phyloP scores from a whole-genome alignment of 2,797 vertebrate genomes.

The Sparidentex hasta region DNA sequence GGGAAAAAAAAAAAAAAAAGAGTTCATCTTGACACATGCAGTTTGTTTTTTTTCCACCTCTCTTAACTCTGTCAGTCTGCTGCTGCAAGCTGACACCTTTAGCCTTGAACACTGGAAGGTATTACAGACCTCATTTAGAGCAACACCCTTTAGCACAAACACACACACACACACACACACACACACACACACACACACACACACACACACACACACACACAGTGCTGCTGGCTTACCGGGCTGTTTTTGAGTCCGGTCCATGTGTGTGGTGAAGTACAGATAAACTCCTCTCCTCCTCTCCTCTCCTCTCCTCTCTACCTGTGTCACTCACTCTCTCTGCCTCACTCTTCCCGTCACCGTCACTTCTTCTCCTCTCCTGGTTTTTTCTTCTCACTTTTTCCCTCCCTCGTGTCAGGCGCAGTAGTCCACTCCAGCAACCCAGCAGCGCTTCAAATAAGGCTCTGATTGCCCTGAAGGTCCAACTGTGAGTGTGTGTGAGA shows the following conservation, averaged over 20 bases:
- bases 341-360: background rate
- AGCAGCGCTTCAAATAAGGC: background rate
- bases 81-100: conserved; percentile 21
- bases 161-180: conserved; percentile 18
- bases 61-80: conserved; percentile 18
- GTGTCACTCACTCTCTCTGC: background rate
- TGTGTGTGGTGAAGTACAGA: conserved; percentile 8
- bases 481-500: background rate
- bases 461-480: conserved; percentile 7
- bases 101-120: conserved; percentile 31
- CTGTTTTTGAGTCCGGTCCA: conserved; percentile 23
- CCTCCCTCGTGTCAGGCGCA: background rate
- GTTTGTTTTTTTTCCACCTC: background rate
- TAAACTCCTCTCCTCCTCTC: conserved; percentile 7
- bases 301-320: background rate
- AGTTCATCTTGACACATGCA: conserved; percentile 17
- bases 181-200: conserved; percentile 5
- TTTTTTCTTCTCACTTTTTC: background rate
- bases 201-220: background rate
- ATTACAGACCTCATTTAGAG: conserved; percentile 24
- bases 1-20: background rate
- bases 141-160: conserved; percentile 10
- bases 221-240: conserved; percentile 40
- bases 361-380: background rate
- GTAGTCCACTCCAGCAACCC: conserved; percentile 1